Conservation (phyloP, 2,113 vertebrate species). For the Melanerpes formicivorus region DNA sequence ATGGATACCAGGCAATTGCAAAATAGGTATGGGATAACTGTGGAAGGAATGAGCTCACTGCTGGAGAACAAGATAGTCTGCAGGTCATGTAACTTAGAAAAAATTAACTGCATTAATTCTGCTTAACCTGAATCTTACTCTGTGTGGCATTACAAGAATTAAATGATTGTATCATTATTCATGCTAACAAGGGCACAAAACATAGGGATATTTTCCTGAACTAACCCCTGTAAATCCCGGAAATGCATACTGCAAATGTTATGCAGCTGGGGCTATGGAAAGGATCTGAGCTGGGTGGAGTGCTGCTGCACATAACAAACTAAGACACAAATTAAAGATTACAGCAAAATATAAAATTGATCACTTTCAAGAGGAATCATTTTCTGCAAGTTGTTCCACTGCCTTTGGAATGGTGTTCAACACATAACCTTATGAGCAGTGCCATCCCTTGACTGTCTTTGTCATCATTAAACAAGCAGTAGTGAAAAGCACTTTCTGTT, state of each 20-base stretch:
- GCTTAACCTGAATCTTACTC: background rate
- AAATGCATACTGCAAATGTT: background rate
- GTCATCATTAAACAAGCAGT: background rate
- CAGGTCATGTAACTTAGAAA: background rate
- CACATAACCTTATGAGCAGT: background rate
- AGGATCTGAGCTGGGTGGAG: background rate
- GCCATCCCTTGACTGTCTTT: background rate
- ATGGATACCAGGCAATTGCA: background rate
- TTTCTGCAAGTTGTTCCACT: background rate
- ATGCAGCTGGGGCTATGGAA: background rate
- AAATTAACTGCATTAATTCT: background rate
- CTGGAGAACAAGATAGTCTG: background rate
- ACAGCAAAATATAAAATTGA: background rate
- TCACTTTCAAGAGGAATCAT: background rate
- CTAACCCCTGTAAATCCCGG: background rate
- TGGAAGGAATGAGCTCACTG: background rate
- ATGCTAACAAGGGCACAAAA: background rate
- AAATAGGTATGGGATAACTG: background rate
- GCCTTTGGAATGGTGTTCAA: background rate
- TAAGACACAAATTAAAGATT: background rate
- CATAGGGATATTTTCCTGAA: background rate
- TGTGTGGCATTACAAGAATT: background rate
- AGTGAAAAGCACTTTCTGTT: background rate
- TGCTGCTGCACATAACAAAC: background rate
- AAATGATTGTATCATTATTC: background rate